These are phyloP conservation scores for Rosalia funebris DNA, from an alignment of 2,888 invertebrate genomes.

Conservation along the genomic window DNA sequence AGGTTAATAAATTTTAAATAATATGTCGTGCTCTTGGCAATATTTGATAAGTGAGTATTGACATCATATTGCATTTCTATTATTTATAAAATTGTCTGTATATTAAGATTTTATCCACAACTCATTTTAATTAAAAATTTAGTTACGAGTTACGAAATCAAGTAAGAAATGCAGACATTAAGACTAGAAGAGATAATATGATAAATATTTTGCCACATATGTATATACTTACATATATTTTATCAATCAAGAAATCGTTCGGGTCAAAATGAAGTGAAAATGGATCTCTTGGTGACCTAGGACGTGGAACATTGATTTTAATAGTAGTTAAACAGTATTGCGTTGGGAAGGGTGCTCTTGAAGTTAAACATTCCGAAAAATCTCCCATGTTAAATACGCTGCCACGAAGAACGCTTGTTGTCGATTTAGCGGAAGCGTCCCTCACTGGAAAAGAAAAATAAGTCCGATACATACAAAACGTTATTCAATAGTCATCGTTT, in stretches of 20 bases:
- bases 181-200: too few relatives aligned
- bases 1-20: too few relatives aligned
- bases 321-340: conserved; percentile 59
- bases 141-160: too few relatives aligned
- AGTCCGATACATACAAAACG: too few relatives aligned
- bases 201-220: neutral
- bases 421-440: conserved; percentile 70
- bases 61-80: too few relatives aligned
- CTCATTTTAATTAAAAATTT: too few relatives aligned
- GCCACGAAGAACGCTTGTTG: conserved; percentile 68
- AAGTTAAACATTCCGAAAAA: conserved; percentile 68
- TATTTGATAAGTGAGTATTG: too few relatives aligned
- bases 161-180: too few relatives aligned
- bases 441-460: conserved; percentile 64
- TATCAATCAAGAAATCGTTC: conserved; percentile 51
- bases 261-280: conserved; percentile 52
- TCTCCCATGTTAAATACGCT: conserved; percentile 70
- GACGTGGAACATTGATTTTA: conserved; percentile 47
- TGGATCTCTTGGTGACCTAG: conserved; percentile 47
- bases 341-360: conserved; percentile 58
- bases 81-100: too few relatives aligned
- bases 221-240: conserved; percentile 55
- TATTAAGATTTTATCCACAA: too few relatives aligned
- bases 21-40: too few relatives aligned
- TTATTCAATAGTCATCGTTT: too few relatives aligned